phyloP scores from a whole-genome alignment of 1,140 invertebrate species.

The Habropoda laboriosa region DNA sequence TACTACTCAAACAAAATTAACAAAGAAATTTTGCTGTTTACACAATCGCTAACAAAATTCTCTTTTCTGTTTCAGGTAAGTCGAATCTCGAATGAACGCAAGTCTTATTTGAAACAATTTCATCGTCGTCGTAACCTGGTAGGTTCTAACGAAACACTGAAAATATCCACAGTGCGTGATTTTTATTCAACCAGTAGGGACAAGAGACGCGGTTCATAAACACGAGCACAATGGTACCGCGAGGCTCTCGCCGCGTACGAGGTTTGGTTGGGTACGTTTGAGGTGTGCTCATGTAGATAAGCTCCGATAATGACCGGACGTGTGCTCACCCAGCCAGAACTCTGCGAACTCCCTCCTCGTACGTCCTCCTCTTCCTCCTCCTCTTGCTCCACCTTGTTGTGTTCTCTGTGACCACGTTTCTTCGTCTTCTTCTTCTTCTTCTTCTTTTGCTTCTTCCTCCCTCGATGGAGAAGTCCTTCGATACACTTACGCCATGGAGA shows the following conservation, averaged over 20 bases:
- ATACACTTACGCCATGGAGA: constrained; percentile 49
- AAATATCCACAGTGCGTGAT: neutral
- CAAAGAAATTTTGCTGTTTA: too few relatives aligned
- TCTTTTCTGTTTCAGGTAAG: constrained; percentile 60
- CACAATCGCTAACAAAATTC: too few relatives aligned
- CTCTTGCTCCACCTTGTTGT: constrained; percentile 43
- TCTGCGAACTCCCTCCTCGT: constrained; percentile 78
- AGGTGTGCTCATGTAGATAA: constrained; percentile 83
- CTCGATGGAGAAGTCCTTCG: constrained; percentile 56
- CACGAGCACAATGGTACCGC: constrained; percentile 59
- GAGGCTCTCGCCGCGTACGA: constrained; percentile 58
- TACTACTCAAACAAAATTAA: too few relatives aligned
- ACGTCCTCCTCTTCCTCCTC: constrained; percentile 54
- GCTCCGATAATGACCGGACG: constrained; percentile 83
- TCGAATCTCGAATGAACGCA: neutral
- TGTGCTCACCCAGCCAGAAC: constrained; percentile 82
- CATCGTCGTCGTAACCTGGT: too few relatives aligned
- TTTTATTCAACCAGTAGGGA: constrained; percentile 20
- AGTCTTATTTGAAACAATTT: too few relatives aligned
- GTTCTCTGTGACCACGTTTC: constrained; percentile 53
- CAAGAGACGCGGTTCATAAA: constrained; percentile 62
- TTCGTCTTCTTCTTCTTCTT: constrained; percentile 53
- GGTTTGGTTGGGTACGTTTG: constrained; percentile 78
- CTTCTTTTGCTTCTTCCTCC: neutral
- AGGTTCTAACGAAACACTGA: neutral